Percentiles rank a stretch among this genome's conserved stretches.
Conservation (phyloP, 1,140 invertebrate species). For the Drosophila pachea region DNA sequence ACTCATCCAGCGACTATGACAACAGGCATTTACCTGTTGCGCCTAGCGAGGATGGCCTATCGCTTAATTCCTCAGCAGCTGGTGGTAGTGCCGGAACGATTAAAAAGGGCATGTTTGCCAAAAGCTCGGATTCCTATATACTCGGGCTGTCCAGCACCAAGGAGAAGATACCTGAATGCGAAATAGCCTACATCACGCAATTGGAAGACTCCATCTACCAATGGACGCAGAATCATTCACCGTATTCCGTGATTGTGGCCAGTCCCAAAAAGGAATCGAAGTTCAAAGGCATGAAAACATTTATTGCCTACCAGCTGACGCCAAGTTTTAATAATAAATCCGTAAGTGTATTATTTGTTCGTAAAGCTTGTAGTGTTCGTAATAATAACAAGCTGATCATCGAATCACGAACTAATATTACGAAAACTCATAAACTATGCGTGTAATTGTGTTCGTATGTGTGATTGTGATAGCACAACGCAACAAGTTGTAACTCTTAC, state of each 20-base stretch:
- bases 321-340: slow-evolving; percentile 97
- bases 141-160: slow-evolving; percentile 85
- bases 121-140: slow-evolving; percentile 86
- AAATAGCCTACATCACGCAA: slow-evolving; percentile 88
- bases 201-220: slow-evolving; percentile 82
- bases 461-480: slow-evolving; percentile 28
- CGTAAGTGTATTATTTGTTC: slow-evolving; percentile 81
- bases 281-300: slow-evolving; percentile 97
- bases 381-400: not conserved
- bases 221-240: slow-evolving; percentile 86
- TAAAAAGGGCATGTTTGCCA: slow-evolving; percentile 93
- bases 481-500: slow-evolving; percentile 20
- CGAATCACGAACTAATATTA: slow-evolving; percentile 4
- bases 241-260: slow-evolving; percentile 91
- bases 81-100: slow-evolving; percentile 79
- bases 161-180: slow-evolving; percentile 85
- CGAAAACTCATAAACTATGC: slow-evolving; percentile 30
- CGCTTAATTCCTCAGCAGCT: slow-evolving; percentile 51
- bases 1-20: slow-evolving; percentile 68
- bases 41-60: slow-evolving; percentile 68
- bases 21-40: slow-evolving; percentile 70
- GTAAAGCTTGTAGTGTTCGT: no score
- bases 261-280: slow-evolving; percentile 98
- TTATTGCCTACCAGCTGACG: slow-evolving; percentile 97
- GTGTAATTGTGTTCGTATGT: slow-evolving; percentile 5